Conservation (phyloP, 2,888 invertebrate species). For the Miltochrista miniata region DNA sequence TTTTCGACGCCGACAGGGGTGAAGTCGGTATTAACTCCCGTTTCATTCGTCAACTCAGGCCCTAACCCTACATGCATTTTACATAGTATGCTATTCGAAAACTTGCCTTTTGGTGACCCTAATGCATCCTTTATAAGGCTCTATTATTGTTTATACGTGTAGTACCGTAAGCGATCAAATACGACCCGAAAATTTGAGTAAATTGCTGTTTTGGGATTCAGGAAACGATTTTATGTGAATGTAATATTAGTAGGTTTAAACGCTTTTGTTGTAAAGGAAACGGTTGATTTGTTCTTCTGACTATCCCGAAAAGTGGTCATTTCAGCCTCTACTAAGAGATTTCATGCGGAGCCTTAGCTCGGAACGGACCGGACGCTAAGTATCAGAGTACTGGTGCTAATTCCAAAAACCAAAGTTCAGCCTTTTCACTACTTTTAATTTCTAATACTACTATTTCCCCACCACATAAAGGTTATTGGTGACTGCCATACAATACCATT, state of each 20-base stretch:
- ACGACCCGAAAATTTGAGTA: constrained; percentile 4
- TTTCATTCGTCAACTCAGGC: constrained; percentile 72
- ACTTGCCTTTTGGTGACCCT: constrained; percentile 38
- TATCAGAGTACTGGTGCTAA: neutral
- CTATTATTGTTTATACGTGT: constrained; percentile 32
- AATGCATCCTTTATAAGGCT: constrained; percentile 27
- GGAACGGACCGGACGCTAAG: no score
- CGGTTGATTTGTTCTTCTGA: neutral
- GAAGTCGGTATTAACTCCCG: constrained; percentile 69
- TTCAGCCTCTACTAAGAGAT: no score
- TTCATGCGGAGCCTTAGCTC: no score
- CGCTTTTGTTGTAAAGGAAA: neutral
- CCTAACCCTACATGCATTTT: constrained; percentile 60
- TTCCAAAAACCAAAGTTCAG: no score
- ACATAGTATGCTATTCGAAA: constrained; percentile 50
- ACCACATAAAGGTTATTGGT: no score
- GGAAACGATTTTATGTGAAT: neutral
- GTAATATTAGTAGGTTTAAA: no score
- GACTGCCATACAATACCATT: no score
- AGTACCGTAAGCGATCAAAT: constrained; percentile 22
- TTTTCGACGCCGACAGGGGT: constrained; percentile 72
- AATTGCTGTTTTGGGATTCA: constrained; percentile 10
- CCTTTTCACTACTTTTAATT: no score
- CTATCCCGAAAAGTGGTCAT: no score
- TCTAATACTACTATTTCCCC: no score